Base-by-base conservation (phyloP, 1,140 invertebrate species). In the Heliconius melpomene region DNA sequence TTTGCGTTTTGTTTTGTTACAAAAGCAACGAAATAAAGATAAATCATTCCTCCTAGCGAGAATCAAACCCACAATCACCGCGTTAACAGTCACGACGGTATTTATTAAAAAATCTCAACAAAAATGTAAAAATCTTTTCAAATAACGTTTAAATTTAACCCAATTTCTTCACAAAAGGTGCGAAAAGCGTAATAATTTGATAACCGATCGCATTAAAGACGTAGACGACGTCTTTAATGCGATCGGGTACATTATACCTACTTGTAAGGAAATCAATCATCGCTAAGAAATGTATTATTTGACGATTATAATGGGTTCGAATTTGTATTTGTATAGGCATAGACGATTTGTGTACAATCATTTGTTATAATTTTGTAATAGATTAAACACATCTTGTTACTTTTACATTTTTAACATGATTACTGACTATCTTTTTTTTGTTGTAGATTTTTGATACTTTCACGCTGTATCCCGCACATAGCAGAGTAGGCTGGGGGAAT, bases 231-330 rank as follows among this genome's bases (percentile, higher is more conserved):
- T n/a, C n/a, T n/a, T n/a, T n/a, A n/a, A n/a, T n/a, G n/a, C n/a
- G n/a, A n/a, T n/a, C n/a, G n/a, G n/a, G n/a, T 66, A 29, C 26
- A 77, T 66, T 71, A 77, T 52, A 36, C 32, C 32, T 32, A 52
- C 50, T 18, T 77, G n/a, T 26, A 32, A 29, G 7, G 38, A 13
- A 70, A 77, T 77, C 75, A 77, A 77, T 77, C 75, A 32, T 32
- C 29, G 2, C 23, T 13, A 66, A 26, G 60, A 66, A 26, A 23
- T 26, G 60, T 66, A 66, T 66, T 66, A 66, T 66, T 26, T 26
- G 60, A 29, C 23, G 23, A 8, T 26, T 26, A 66, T 29, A 66
- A 66, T 66, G 23, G 23, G 26, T 29, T 66, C 23, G 13, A 66
- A 26, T 66, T 66, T 66, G 50, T 52, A 52, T 52, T 52, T 52